These are phyloP conservation scores for Drosophila insularis DNA, from an alignment of 1,140 invertebrate species.

Conservation along the genomic window DNA sequence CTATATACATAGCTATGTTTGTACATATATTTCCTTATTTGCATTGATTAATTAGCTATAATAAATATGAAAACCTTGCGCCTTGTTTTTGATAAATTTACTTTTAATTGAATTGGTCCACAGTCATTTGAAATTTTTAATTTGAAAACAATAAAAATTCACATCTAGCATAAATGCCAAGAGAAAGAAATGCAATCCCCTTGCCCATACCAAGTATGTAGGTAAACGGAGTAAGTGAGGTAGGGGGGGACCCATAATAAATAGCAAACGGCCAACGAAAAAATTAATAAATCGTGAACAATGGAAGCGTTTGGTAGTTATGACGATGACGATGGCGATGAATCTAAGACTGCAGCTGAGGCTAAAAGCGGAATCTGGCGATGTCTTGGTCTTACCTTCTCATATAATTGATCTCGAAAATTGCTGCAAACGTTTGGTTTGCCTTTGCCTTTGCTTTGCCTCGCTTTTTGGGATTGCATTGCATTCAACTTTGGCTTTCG, in stretches of 20 bases:
- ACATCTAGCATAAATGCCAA: background rate
- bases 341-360: conserved; percentile 7
- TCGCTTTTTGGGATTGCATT: conserved; percentile 36
- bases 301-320: conserved; percentile 46
- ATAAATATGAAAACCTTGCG: background rate
- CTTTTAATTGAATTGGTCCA: conserved; percentile 49
- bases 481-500: conserved; percentile 66
- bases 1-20: background rate
- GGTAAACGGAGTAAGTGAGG: conserved; percentile 2
- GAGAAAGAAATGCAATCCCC: conserved; percentile 5
- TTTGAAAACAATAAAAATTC: background rate
- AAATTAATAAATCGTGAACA: conserved; percentile 65
- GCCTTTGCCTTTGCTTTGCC: conserved; percentile 31
- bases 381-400: conserved; percentile 29
- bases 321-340: conserved; percentile 15
- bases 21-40: background rate
- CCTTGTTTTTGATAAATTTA: conserved; percentile 37
- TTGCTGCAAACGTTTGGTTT: conserved; percentile 53
- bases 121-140: conserved; percentile 5
- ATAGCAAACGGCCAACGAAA: conserved; percentile 22
- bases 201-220: background rate
- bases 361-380: background rate
- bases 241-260: conserved; percentile 10
- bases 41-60: conserved; percentile 4
- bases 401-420: conserved; percentile 69